Evolutionary conservation across 2,113 vertebrate species (phyloP), one percentile per base, ranked within the genome.

Genomic region (Bubo blakistoni): DNA sequence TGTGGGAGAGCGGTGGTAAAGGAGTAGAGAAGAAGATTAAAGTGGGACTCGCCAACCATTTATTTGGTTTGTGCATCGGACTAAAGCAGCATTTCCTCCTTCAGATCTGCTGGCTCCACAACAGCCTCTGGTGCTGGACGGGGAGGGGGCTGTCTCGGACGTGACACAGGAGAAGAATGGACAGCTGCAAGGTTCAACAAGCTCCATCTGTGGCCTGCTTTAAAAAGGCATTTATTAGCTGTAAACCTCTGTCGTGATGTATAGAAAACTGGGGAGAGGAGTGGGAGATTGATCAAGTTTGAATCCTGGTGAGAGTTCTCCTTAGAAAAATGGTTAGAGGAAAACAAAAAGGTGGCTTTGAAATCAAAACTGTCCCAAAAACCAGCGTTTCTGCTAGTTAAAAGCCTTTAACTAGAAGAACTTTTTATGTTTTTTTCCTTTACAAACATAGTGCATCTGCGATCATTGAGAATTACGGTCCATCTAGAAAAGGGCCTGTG

Each of bases 381-480:
- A 86, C 47, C 10, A 59, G 29, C 6, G 0, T 78, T 94, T 88
- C 95, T 58, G 34, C 91, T 78, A 90, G 96, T 95, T 95, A 94
- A 95, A 84, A 86, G 96, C 92, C 72, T 94, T 95, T 92, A 92
- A 95, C 94, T 84, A 95, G 96, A 71, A 95, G 87, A 97, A 79
- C 16, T 49, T 71, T 6, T 10, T 21, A 10, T 61, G 67, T 7
- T 59, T 94, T 94, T 63, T 65, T 94, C 90, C 88, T 96, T 95
- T 87, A 89, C 78, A 94, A 92, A 95, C 26, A 3, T 85, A 96
- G 92, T 88, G 89, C 96, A 84, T 71, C 83, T 44, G 94, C 7
- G 8, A 82, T 58, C 44, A 63, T 21, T 21, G 79, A 93, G 93
- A 91, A 86, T 90, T 40, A 38, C 0, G 13, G 91, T 94, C 95